Evolutionary conservation across 2,797 vertebrate species (phyloP).

Genomic region (Varecia variegata): DNA sequence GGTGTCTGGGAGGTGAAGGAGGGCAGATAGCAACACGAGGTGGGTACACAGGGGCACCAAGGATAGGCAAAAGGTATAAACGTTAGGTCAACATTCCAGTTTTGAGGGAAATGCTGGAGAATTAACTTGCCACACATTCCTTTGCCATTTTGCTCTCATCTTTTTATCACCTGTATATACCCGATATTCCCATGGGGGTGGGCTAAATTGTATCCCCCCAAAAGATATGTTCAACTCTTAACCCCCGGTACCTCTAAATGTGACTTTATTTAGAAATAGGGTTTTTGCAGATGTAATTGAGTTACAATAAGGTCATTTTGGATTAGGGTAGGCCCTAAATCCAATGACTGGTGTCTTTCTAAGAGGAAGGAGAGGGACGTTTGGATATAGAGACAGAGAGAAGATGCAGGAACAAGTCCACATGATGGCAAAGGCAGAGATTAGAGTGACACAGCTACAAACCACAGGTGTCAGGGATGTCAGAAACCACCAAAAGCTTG

Average conservation of each 20-base stretch:
- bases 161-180: background rate
- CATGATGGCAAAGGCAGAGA: background rate
- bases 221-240: background rate
- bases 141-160: background rate
- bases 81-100: background rate
- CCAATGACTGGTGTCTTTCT: background rate
- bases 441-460: background rate
- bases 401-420: background rate
- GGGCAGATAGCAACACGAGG: rapidly evolving
- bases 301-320: background rate
- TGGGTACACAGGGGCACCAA: background rate
- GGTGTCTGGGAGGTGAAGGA: background rate
- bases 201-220: background rate
- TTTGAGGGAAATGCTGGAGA: background rate
- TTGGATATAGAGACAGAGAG: background rate
- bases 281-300: background rate
- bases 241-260: background rate
- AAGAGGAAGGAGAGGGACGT: background rate
- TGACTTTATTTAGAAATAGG: background rate
- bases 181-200: background rate
- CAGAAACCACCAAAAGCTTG: background rate
- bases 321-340: background rate
- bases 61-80: background rate
- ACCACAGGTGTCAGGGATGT: background rate
- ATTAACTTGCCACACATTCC: background rate